phyloP scores from a whole-genome alignment of 2,888 invertebrate genomes.

The Drosophila nr. fundita region DNA sequence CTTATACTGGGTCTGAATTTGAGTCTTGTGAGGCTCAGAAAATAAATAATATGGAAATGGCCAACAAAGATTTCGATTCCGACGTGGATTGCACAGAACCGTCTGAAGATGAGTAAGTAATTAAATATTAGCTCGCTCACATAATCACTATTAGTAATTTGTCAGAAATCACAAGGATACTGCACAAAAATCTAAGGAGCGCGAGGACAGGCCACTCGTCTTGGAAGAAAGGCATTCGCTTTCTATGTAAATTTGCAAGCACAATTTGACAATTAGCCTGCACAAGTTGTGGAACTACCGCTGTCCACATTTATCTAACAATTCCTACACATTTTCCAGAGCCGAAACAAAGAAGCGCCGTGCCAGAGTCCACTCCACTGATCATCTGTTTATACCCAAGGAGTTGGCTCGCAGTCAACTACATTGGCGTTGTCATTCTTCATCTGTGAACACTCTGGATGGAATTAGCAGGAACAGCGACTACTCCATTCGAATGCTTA shows the following conservation, averaged over 20 bases:
- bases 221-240: conserved; percentile 73
- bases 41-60: conserved; percentile 8
- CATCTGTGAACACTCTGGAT: conserved; percentile 8
- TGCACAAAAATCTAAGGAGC: conserved; percentile 12
- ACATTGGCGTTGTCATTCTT: conserved; percentile 22
- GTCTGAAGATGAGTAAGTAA: conserved; percentile 29
- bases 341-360: conserved; percentile 74
- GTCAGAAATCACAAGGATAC: not conserved
- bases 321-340: conserved; percentile 30
- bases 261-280: conserved; percentile 1
- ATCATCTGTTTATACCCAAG: conserved; percentile 70
- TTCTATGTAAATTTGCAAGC: conserved; percentile 62
- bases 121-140: not conserved
- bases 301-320: not conserved
- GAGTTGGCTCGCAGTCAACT: conserved; percentile 62
- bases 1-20: conserved; percentile 9
- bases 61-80: conserved; percentile 7
- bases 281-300: not conserved
- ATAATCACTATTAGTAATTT: not conserved
- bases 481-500: conserved; percentile 57
- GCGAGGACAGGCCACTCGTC: conserved; percentile 59
- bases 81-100: not conserved
- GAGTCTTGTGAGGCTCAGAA: conserved; percentile 4
- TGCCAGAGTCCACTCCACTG: conserved; percentile 59
- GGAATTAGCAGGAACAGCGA: conserved; percentile 30